These are phyloP conservation scores for Silvanus unidentatus DNA, from an alignment of 2,888 invertebrate species.

Conservation along the genomic window DNA sequence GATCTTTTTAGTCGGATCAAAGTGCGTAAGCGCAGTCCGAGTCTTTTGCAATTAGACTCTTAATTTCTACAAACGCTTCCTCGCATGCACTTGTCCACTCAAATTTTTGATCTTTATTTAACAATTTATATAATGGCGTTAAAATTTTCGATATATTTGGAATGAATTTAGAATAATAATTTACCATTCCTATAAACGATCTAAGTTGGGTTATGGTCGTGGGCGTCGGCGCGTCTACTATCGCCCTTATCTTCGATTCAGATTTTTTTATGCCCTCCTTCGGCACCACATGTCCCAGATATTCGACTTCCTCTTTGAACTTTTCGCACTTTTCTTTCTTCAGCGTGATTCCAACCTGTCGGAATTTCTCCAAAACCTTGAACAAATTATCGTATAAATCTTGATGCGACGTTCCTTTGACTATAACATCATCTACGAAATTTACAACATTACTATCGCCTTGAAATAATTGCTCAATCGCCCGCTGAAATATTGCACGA, in stretches of 20 bases:
- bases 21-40: slow-evolving; percentile 13
- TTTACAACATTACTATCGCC: slow-evolving; percentile 27
- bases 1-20: slow-evolving; percentile 10
- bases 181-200: slow-evolving; percentile 13
- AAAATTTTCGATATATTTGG: slow-evolving; percentile 8
- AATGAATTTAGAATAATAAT: slow-evolving; percentile 17
- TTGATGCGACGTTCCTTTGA: slow-evolving; percentile 23
- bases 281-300: slow-evolving; percentile 27
- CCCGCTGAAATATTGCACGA: slow-evolving; percentile 31
- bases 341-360: slow-evolving; percentile 25
- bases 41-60: slow-evolving; percentile 8
- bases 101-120: slow-evolving; percentile 11
- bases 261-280: slow-evolving; percentile 13
- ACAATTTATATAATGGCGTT: slow-evolving; percentile 13
- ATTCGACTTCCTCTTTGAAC: slow-evolving; percentile 28
- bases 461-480: slow-evolving; percentile 31
- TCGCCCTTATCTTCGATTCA: slow-evolving; percentile 15
- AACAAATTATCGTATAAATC: slow-evolving; percentile 23
- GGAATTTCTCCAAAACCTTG: slow-evolving; percentile 22
- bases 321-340: slow-evolving; percentile 33
- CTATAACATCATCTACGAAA: slow-evolving; percentile 33
- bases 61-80: slow-evolving; percentile 11
- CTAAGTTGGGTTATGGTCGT: slow-evolving; percentile 14
- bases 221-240: slow-evolving; percentile 12
- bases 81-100: slow-evolving; percentile 13